These are phyloP conservation scores for Actinopyga echinites DNA, from an alignment of 53 echinoderm and acorn worm genomes.

Conservation along the genomic window DNA sequence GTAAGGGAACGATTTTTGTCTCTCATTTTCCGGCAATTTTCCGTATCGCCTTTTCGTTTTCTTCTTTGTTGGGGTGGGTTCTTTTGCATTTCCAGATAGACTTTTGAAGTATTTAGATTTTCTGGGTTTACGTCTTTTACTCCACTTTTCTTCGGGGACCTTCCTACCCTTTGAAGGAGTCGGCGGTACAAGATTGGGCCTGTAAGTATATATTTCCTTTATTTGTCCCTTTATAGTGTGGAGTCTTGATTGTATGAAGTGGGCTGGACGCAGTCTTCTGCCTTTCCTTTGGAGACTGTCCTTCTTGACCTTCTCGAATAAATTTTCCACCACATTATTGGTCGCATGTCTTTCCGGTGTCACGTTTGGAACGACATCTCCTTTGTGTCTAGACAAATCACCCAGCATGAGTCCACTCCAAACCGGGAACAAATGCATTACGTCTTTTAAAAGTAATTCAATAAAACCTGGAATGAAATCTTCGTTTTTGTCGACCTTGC, in stretches of 20 bases:
- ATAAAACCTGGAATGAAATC: not conserved
- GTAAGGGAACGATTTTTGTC: not conserved
- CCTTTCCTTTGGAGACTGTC: not conserved
- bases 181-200: not conserved
- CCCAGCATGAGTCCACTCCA: slow-evolving; percentile 8
- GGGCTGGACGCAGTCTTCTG: not conserved
- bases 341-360: not conserved
- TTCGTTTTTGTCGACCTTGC: not conserved
- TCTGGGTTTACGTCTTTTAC: no score
- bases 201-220: not conserved
- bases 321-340: slow-evolving; percentile 25
- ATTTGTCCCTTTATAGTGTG: not conserved
- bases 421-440: not conserved
- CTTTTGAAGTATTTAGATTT: no score
- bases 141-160: no score
- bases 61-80: no score
- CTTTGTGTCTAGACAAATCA: not conserved
- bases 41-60: not conserved
- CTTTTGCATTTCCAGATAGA: no score
- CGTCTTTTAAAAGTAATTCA: not conserved
- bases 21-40: not conserved
- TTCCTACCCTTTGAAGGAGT: no score
- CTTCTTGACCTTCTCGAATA: slow-evolving; percentile 22
- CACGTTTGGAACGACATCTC: no score
- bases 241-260: not conserved